phyloP scores from a whole-genome alignment of 1,140 invertebrate genomes.

The Ericerus pela region DNA sequence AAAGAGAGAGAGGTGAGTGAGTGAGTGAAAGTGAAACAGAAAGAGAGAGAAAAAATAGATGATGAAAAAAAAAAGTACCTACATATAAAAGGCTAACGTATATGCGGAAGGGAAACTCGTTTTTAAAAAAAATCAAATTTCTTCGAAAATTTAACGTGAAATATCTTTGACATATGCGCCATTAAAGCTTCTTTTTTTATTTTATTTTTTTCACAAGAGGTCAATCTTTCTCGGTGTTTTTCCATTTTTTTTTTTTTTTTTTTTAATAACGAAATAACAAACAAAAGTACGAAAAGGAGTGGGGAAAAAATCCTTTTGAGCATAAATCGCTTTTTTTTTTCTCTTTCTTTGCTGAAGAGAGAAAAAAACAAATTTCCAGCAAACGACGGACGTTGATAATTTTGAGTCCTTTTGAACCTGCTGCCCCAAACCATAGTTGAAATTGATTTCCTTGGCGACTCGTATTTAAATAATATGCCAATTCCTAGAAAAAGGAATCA shows the following conservation, averaged over 20 bases:
- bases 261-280: slow-evolving; percentile 11
- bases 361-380: slow-evolving; percentile 5
- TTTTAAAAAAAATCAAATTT: slow-evolving; percentile 11
- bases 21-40: no score
- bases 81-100: neutral
- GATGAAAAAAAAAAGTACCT: no score
- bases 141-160: neutral
- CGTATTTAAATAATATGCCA: slow-evolving; percentile 11
- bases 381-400: slow-evolving; percentile 8
- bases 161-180: slow-evolving; percentile 4
- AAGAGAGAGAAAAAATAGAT: no score
- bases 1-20: no score
- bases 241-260: neutral
- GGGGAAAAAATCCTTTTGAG: neutral
- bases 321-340: no score
- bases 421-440: slow-evolving; percentile 1
- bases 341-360: no score
- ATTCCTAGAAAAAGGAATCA: slow-evolving; percentile 8
- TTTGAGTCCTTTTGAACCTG: slow-evolving; percentile 11
- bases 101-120: neutral
- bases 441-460: slow-evolving; percentile 6
- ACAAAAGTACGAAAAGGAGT: slow-evolving; percentile 4
- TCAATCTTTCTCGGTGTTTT: neutral
- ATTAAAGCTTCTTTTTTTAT: no score
- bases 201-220: slow-evolving; percentile 3